Evolutionary conservation across 2,797 vertebrate genomes (phyloP), one percentile per base, ranked within the genome.

Genomic region (Notolepis coatsorum): DNA sequence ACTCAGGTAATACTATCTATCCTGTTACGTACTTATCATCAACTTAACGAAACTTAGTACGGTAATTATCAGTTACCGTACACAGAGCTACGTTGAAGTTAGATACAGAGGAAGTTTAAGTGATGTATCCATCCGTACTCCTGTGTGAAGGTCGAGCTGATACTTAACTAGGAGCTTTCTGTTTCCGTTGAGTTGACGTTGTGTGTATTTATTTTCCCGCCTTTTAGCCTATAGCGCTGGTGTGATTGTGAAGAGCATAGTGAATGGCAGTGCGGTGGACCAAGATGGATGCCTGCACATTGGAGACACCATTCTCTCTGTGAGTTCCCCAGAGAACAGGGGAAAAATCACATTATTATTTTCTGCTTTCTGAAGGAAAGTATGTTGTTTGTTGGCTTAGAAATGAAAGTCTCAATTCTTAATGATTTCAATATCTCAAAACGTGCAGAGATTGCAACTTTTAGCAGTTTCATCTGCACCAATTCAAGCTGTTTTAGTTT

Each of bases 161-260:
- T n/a, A n/a, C n/a, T n/a, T n/a, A n/a, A n/a, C n/a, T n/a, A n/a
- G n/a, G n/a, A n/a, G n/a, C n/a, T n/a, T 39, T 51, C n/a, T 3
- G 51, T 52, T 27, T 18, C 2, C 3, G 13, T 58, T 7, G 13
- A 12, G 15, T 24, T 20, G 9, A 28, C 23, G 28, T 33, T 61
- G n/a, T 25, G 1, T 37, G 12, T 60, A 4, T 60, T 35, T 35
- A 30, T 21, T 20, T 53, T 28, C 61, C 12, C 45, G 57, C 33
- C 42, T 47, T 28, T 38, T 58, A 89, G 82, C 83, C 12, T 90
- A 96, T 94, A 96, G 78, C 83, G 95, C 94, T 42, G 96, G 96
- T 50, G 95, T 96, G 79, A 93, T 93, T 80, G 96, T 98, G 60
- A 98, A 96, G 89, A 96, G 94, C 78, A 95, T 98, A 51, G 94